Evolutionary conservation across 2,888 invertebrate genomes (phyloP).

Genomic region (Hydropsyche betteni): DNA sequence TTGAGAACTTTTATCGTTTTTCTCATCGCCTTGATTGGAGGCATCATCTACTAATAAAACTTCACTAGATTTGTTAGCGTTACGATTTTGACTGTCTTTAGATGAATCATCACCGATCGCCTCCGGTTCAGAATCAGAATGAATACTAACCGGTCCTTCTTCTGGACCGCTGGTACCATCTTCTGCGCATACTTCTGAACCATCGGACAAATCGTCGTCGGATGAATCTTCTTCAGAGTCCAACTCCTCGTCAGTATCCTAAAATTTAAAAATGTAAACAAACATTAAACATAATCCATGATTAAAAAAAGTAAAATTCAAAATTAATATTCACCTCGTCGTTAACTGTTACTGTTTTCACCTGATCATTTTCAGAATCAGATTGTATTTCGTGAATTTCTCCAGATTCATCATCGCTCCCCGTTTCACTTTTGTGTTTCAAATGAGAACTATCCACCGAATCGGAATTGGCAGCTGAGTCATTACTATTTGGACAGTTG

Average conservation of each 20-base stretch:
- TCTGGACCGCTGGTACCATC: conserved; percentile 44
- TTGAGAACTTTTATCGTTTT: conserved; percentile 49
- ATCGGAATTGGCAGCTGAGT: conserved; percentile 35
- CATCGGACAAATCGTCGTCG: conserved; percentile 55
- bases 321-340: conserved; percentile 35
- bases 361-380: conserved; percentile 47
- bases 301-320: background rate
- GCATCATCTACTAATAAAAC: conserved; percentile 55
- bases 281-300: background rate
- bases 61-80: conserved; percentile 56
- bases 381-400: conserved; percentile 49
- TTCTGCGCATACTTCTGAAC: conserved; percentile 55
- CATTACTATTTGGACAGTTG: conserved; percentile 49
- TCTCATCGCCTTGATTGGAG: conserved; percentile 55
- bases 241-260: conserved; percentile 55
- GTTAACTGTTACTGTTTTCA: conserved; percentile 50
- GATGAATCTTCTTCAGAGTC: conserved; percentile 57
- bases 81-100: conserved; percentile 53
- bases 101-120: conserved; percentile 56
- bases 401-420: conserved; percentile 54
- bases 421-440: conserved; percentile 50
- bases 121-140: conserved; percentile 59
- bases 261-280: conserved; percentile 48
- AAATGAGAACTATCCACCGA: conserved; percentile 41
- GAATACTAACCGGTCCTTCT: conserved; percentile 60